Percentiles rank a stretch among this genome's conserved stretches.
Conservation (phyloP, 2,113 vertebrate species). For the Paramormyrops kingsleyae region DNA sequence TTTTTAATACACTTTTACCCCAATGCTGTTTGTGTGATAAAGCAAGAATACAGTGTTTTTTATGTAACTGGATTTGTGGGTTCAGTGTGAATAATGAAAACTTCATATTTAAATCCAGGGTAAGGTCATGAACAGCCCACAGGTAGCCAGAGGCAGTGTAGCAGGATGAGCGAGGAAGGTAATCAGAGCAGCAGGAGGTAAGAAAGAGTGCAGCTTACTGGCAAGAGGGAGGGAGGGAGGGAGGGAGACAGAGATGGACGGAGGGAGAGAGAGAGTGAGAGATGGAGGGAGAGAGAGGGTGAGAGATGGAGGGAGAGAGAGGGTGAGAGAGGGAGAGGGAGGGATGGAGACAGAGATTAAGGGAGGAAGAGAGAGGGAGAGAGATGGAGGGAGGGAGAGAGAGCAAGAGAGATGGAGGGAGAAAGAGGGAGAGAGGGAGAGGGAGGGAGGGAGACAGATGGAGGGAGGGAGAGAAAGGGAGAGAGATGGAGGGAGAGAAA, state of each 20-base stretch:
- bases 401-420: too few species aligned
- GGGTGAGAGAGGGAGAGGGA: too few species aligned
- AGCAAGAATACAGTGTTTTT: neutral
- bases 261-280: neutral
- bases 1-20: neutral
- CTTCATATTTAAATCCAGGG: neutral
- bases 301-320: too few species aligned
- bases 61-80: neutral
- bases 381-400: too few species aligned
- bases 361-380: too few species aligned
- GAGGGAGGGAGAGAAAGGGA: too few species aligned
- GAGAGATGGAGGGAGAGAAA: too few species aligned
- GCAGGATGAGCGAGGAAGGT: neutral
- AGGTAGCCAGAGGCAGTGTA: neutral
- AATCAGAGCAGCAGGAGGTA: neutral
- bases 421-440: too few species aligned
- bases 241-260: neutral
- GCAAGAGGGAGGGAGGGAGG: neutral
- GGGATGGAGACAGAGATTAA: neutral
- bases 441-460: too few species aligned
- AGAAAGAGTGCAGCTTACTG: neutral
- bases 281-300: too few species aligned
- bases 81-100: neutral
- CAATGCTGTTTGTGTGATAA: neutral
- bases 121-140: neutral